phyloP scores from a whole-genome alignment of 53 echinoderm and acorn worm genomes.

The Stichopus horrens region DNA sequence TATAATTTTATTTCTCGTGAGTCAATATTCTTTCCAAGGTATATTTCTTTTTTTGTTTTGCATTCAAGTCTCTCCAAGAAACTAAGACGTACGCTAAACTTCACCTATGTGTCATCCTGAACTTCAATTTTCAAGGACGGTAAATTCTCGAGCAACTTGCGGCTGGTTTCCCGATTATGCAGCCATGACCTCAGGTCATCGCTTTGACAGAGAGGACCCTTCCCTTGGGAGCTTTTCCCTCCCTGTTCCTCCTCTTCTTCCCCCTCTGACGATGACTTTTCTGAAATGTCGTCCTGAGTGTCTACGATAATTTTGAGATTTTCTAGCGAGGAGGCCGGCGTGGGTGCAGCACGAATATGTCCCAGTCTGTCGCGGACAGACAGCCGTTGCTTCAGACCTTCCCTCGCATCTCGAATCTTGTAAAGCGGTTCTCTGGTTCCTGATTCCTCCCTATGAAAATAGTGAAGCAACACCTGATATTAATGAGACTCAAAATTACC shows the following conservation, averaged over 20 bases:
- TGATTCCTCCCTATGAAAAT: slow-evolving; percentile 44
- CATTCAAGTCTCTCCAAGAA: too few relatives aligned
- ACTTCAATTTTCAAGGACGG: slow-evolving; percentile 83
- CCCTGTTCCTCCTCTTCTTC: slow-evolving; percentile 57
- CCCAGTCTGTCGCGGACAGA: slow-evolving; percentile 43
- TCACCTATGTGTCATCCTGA: slow-evolving; percentile 52
- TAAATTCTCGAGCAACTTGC: slow-evolving; percentile 63
- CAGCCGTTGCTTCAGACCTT: slow-evolving; percentile 41
- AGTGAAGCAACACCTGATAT: background rate
- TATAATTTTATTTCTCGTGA: too few relatives aligned
- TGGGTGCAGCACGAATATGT: slow-evolving; percentile 38
- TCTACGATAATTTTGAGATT: slow-evolving; percentile 88
- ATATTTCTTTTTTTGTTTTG: too few relatives aligned
- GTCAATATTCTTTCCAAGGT: too few relatives aligned
- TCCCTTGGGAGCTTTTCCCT: slow-evolving; percentile 3
- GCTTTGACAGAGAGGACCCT: slow-evolving; percentile 20
- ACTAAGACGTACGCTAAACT: too few relatives aligned
- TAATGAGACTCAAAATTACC: background rate
- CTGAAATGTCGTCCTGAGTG: slow-evolving; percentile 64
- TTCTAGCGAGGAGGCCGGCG: slow-evolving; percentile 70
- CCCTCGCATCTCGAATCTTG: slow-evolving; percentile 57
- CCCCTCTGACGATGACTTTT: slow-evolving; percentile 31
- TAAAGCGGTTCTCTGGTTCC: background rate
- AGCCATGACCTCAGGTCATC: slow-evolving; percentile 65
- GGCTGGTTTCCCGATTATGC: slow-evolving; percentile 57